Percentiles rank a stretch among this genome's conserved stretches.
phyloP scores from a whole-genome alignment of 2,888 invertebrate species.

The Cheilosia variabilis region DNA sequence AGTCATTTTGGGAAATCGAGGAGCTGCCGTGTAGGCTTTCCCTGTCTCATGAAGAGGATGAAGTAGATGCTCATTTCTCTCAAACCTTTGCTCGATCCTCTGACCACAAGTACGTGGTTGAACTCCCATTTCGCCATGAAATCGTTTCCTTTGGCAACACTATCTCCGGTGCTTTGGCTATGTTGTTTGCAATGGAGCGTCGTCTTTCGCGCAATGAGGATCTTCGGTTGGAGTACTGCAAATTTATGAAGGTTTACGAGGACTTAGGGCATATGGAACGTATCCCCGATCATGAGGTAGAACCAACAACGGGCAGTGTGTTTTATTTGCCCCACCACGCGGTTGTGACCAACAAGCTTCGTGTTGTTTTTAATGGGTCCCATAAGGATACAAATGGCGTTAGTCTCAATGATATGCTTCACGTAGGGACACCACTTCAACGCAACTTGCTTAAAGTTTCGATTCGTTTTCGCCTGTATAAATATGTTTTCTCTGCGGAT shows the following conservation, averaged over 20 bases:
- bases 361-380: conserved; percentile 74
- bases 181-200: no score
- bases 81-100: neutral
- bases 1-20: conserved; percentile 16
- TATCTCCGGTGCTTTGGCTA: conserved; percentile 16
- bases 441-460: conserved; percentile 50
- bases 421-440: conserved; percentile 64
- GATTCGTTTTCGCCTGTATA: conserved; percentile 29
- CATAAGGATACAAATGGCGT: conserved; percentile 39
- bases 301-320: conserved; percentile 10
- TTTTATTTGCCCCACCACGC: conserved; percentile 73
- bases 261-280: conserved; percentile 32
- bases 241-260: neutral
- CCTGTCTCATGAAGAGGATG: neutral
- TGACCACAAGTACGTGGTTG: conserved; percentile 8
- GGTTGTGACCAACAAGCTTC: conserved; percentile 65
- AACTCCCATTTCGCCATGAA: conserved; percentile 23
- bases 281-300: conserved; percentile 7
- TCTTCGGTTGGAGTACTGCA: neutral
- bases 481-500: conserved; percentile 42
- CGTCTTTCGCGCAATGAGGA: neutral
- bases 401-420: conserved; percentile 58
- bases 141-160: conserved; percentile 7
- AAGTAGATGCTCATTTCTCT: neutral
- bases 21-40: neutral